Percentiles rank a stretch among this genome's conserved stretches.
Conservation (phyloP, 2,113 vertebrate species). For the Lampris incognitus region DNA sequence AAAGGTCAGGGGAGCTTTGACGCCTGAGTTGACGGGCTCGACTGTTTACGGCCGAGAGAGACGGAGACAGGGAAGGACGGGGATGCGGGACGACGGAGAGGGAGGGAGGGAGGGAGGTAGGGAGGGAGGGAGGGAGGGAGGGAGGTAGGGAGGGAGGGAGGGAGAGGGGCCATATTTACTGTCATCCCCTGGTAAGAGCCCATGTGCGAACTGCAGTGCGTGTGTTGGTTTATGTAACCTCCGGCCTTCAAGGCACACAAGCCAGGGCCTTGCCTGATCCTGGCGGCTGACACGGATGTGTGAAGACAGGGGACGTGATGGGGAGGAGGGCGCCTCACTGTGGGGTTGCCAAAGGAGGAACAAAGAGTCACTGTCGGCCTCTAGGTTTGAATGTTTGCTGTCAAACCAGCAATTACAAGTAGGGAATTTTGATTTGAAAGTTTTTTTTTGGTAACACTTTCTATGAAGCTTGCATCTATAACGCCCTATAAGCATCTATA, state of each 20-base stretch:
- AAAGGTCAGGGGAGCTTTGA: constrained; percentile 63
- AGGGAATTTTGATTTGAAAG: constrained; percentile 15
- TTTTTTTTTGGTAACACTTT: too few species aligned
- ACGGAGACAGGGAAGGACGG: background rate
- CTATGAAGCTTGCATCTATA: too few species aligned
- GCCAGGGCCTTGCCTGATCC: constrained; percentile 77
- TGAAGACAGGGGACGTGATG: constrained; percentile 71
- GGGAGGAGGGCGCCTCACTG: constrained; percentile 59
- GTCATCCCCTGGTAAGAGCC: constrained; percentile 74
- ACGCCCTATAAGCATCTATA: too few species aligned
- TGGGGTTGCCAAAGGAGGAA: constrained; percentile 58
- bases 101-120: constrained; percentile 22
- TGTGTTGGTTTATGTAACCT: constrained; percentile 86
- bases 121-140: constrained; percentile 24
- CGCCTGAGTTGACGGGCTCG: constrained; percentile 53
- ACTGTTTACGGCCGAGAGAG: constrained; percentile 47
- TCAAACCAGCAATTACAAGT: constrained; percentile 69
- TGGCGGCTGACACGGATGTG: constrained; percentile 77
- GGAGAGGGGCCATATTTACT: constrained; percentile 73
- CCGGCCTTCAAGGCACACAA: constrained; percentile 68
- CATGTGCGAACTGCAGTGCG: constrained; percentile 76
- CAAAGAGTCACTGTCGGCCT: constrained; percentile 78
- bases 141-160: constrained; percentile 19
- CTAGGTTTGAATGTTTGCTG: constrained; percentile 70
- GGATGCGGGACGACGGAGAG: background rate